These are phyloP conservation scores for Pteronura brasiliensis DNA, from an alignment of 2,113 vertebrate genomes.

Conservation along the genomic window DNA sequence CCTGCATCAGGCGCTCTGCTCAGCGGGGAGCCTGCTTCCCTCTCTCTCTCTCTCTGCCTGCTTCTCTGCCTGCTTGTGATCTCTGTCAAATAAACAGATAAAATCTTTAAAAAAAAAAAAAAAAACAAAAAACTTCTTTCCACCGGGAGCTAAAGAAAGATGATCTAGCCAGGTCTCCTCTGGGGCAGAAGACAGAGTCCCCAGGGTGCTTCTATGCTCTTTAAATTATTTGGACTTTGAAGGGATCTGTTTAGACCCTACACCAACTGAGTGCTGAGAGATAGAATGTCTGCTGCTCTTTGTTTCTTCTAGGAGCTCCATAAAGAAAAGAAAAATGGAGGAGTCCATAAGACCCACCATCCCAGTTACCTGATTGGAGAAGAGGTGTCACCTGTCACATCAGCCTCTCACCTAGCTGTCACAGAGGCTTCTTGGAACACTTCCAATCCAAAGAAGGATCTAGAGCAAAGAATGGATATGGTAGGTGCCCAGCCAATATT, in stretches of 20 bases:
- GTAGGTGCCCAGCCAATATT: background rate
- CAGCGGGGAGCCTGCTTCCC: too few species aligned
- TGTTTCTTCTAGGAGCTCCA: background rate
- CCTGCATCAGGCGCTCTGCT: too few species aligned
- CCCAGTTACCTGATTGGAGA: background rate
- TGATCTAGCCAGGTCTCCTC: constrained; percentile 60
- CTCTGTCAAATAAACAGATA: too few species aligned
- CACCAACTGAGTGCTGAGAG: background rate
- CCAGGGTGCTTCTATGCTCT: constrained; percentile 45
- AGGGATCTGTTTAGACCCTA: background rate
- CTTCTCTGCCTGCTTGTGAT: too few species aligned
- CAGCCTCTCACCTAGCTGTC: background rate
- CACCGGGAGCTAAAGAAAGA: constrained; percentile 73
- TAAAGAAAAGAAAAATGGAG: background rate
- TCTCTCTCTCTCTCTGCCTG: too few species aligned
- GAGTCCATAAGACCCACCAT: background rate
- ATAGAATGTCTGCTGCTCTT: background rate
- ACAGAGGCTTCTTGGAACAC: background rate
- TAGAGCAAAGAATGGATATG: background rate
- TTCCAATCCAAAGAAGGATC: background rate
- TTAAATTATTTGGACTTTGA: constrained; percentile 58
- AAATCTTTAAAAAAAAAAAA: too few species aligned
- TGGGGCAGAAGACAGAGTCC: constrained; percentile 28
- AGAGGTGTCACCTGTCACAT: background rate
- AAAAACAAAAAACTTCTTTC: constrained; percentile 40